These are phyloP conservation scores for Eulacestoma nigropectus DNA, from an alignment of 2,113 vertebrate genomes.

Conservation along the genomic window DNA sequence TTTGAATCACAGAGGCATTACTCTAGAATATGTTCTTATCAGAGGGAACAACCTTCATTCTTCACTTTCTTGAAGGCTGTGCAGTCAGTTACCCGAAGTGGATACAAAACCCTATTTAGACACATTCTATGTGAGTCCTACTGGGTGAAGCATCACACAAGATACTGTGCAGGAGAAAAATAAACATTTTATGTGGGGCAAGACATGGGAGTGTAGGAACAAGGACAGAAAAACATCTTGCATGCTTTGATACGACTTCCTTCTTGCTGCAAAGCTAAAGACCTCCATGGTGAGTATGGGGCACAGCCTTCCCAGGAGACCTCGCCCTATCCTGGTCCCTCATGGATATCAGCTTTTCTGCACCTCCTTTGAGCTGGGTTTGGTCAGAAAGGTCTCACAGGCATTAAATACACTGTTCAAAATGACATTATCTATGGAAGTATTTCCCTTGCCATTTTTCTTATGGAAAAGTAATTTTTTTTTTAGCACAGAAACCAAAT, in stretches of 20 bases:
- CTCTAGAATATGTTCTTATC: background rate
- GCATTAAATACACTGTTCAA: background rate
- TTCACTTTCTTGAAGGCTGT: background rate
- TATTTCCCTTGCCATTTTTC: background rate
- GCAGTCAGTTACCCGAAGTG: background rate
- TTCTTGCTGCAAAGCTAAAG: background rate
- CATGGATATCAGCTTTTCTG: background rate
- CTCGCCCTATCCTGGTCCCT: background rate
- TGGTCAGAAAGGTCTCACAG: background rate
- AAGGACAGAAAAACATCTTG: background rate
- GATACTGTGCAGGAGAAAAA: background rate
- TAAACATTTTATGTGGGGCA: background rate
- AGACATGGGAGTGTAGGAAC: background rate
- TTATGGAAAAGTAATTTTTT: background rate
- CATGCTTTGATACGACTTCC: background rate
- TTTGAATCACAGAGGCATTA: background rate
- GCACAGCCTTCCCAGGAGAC: background rate
- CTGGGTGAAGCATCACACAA: background rate
- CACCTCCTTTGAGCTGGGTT: background rate
- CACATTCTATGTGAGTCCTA: background rate
- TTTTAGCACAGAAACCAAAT: background rate
- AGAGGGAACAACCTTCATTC: background rate
- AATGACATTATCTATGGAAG: background rate
- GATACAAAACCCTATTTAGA: background rate
- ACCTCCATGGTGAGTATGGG: background rate